These are phyloP conservation scores for Rhinoderma darwinii DNA, from an alignment of 2,113 vertebrate species.

Conservation along the genomic window DNA sequence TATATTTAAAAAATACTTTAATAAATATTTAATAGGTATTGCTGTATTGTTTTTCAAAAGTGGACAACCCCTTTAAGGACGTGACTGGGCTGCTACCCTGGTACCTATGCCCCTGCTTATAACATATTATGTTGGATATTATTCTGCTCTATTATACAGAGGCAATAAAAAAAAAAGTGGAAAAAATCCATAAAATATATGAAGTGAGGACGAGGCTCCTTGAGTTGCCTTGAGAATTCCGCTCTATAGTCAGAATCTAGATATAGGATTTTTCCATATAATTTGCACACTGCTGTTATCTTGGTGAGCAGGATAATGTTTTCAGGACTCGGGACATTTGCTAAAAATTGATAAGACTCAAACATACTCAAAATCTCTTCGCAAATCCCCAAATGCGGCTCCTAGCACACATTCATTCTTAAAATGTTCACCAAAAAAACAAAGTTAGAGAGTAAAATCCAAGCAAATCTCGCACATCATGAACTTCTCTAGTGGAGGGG, in stretches of 20 bases:
- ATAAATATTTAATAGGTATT: too few species aligned
- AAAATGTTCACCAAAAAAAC: neutral
- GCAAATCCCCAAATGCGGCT: constrained; percentile 19
- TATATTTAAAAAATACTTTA: too few species aligned
- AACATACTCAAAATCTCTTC: neutral
- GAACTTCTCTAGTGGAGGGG: too few species aligned
- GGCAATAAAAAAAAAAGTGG: neutral
- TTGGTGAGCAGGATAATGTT: neutral
- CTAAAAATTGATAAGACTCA: neutral
- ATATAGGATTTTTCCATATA: neutral
- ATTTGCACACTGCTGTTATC: neutral
- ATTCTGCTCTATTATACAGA: neutral
- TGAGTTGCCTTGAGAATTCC: neutral
- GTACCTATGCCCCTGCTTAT: neutral
- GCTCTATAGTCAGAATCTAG: neutral
- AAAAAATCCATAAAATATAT: too few species aligned
- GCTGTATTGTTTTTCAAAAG: neutral
- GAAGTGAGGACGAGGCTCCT: too few species aligned
- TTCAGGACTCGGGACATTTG: neutral
- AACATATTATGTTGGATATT: too few species aligned
- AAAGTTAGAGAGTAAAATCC: neutral
- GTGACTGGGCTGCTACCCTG: neutral
- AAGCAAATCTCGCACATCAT: constrained; percentile 3
- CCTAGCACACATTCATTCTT: neutral
- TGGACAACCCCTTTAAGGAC: neutral